These are phyloP conservation scores for Pseudanteris insignis DNA, from an alignment of 2,888 invertebrate species.

Conservation along the genomic window DNA sequence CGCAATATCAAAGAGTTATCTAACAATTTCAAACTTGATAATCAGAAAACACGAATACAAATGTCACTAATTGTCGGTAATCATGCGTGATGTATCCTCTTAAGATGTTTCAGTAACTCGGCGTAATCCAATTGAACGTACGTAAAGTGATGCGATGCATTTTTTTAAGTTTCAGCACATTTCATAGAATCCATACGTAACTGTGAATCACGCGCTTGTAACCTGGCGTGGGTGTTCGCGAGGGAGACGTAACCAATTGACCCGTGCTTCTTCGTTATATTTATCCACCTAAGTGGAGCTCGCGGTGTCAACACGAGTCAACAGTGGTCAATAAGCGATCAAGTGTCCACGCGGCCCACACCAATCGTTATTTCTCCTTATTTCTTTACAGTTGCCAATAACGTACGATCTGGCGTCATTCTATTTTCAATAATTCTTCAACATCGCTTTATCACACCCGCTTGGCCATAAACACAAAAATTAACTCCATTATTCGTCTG, in stretches of 20 bases:
- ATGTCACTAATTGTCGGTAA: too few relatives aligned
- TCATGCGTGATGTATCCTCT: too few relatives aligned
- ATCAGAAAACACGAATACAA: too few relatives aligned
- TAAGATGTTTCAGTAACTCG: too few relatives aligned
- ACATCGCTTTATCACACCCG: neutral
- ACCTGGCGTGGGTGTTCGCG: conserved; percentile 57
- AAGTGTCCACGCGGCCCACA: conserved; percentile 62
- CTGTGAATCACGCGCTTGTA: conserved; percentile 41
- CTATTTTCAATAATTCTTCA: conserved; percentile 4
- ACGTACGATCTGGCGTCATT: conserved; percentile 16
- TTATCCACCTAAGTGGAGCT: conserved; percentile 64
- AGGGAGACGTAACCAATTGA: conserved; percentile 61
- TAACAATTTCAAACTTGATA: too few relatives aligned
- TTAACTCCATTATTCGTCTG: too few relatives aligned
- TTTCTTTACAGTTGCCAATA: conserved; percentile 30
- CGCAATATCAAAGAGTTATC: too few relatives aligned
- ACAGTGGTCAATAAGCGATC: conserved; percentile 66
- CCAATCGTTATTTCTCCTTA: conserved; percentile 49
- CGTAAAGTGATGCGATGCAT: neutral
- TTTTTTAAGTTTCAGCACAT: conserved; percentile 17
- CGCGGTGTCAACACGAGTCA: conserved; percentile 67
- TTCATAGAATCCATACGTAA: conserved; percentile 17
- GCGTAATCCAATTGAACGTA: too few relatives aligned
- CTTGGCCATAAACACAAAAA: too few relatives aligned
- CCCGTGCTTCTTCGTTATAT: conserved; percentile 59